Percentiles rank a stretch among this genome's conserved stretches.
Evolutionary conservation across 2,797 vertebrate genomes (phyloP).

Genomic region (Gouania willdenowi): DNA sequence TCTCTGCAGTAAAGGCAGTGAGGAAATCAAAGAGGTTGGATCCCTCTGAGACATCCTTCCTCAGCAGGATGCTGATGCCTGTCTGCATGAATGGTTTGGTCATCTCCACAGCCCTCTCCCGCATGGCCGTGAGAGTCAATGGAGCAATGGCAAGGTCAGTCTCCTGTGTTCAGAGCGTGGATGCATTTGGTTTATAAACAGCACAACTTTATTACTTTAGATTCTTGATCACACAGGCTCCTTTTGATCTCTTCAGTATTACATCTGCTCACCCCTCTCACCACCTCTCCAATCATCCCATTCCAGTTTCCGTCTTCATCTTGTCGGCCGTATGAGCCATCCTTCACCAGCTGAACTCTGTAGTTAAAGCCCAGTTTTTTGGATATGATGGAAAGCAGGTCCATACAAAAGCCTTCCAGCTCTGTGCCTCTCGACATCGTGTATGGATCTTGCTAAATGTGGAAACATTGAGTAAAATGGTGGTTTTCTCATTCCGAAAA

Average conservation of each 20-base stretch:
- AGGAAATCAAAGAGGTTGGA: conserved; percentile 82
- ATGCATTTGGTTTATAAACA: not conserved
- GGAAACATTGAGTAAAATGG: not conserved
- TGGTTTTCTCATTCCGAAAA: not conserved
- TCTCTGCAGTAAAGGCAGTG: conserved; percentile 81
- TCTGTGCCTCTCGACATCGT: conserved; percentile 71
- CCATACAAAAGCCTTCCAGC: conserved; percentile 87
- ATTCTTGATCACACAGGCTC: too few species aligned
- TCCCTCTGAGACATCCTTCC: conserved; percentile 75
- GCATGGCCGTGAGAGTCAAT: conserved; percentile 80
- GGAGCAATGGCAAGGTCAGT: conserved; percentile 86
- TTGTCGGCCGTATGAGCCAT: conserved; percentile 74
- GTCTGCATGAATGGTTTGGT: conserved; percentile 89
- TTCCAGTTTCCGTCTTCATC: conserved; percentile 80
- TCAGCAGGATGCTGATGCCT: conserved; percentile 84
- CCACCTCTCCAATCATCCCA: conserved; percentile 86
- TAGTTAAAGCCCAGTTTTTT: conserved; percentile 82
- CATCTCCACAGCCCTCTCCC: conserved; percentile 83
- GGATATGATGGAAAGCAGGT: conserved; percentile 79
- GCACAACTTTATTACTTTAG: too few species aligned
- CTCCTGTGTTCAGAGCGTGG: conserved; percentile 65
- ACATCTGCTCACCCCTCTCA: conserved; percentile 75
- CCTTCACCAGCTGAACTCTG: conserved; percentile 80
- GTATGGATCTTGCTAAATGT: conserved; percentile 82
- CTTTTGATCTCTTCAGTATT: too few species aligned